Evolutionary conservation across 1,140 invertebrate species (phyloP).

Genomic region (Heliconius eleuchia): DNA sequence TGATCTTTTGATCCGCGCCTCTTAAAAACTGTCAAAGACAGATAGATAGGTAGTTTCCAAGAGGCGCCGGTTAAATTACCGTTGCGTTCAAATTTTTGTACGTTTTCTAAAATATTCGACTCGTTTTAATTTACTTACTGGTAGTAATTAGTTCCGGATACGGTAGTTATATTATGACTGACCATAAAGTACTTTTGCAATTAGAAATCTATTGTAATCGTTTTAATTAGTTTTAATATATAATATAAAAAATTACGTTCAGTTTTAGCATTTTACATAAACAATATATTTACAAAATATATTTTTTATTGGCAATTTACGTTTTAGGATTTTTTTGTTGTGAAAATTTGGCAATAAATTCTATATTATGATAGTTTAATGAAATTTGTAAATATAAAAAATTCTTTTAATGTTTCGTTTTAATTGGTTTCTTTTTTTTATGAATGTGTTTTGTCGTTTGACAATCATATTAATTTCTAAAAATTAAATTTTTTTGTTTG

Average conservation of each 20-base stretch:
- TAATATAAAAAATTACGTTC: neutral
- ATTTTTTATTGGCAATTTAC: slow-evolving; percentile 1
- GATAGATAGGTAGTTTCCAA: too few species aligned
- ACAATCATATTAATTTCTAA: neutral
- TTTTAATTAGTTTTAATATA: neutral
- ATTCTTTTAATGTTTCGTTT: neutral
- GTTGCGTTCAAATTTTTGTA: too few species aligned
- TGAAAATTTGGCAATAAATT: neutral
- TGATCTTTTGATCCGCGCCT: too few species aligned
- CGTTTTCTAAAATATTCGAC: neutral
- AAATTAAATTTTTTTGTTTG: neutral
- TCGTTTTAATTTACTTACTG: neutral
- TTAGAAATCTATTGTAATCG: neutral
- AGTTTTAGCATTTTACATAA: neutral
- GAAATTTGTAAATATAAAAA: slow-evolving; percentile 1
- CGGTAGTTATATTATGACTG: neutral
- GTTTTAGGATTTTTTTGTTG: neutral
- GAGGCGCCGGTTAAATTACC: too few species aligned
- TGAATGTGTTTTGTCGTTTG: neutral
- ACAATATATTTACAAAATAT: neutral
- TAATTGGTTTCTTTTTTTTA: neutral
- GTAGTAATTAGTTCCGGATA: neutral
- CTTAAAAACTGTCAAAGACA: too few species aligned
- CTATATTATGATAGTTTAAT: neutral
- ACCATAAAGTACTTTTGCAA: neutral